Evolutionary conservation across 2,797 vertebrate species (phyloP), one percentile per base, ranked within the genome.

Genomic region (Xenops minutus): DNA sequence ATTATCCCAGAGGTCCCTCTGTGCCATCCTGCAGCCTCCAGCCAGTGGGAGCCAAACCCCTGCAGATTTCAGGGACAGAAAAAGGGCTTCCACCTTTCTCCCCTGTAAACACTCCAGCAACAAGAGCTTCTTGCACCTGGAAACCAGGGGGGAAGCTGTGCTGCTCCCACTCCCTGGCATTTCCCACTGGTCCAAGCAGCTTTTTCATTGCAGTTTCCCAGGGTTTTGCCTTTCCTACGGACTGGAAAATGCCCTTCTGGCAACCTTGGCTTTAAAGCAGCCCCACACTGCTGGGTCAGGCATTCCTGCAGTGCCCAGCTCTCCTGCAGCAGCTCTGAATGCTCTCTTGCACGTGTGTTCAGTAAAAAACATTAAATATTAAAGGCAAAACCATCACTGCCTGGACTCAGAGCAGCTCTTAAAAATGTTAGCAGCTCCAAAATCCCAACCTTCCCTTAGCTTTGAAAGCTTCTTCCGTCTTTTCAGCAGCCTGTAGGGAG

Each of bases 351-450:
- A 91, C 1, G 1, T 67, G 76, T 67, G 43, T 21, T 77, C 14
- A 59, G 32, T 41, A 15, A 43, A 16, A 39, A 55, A 27, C 49
- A 81, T 95, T 92, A 93, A 96, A 94, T 86, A 94, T 92, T 93
- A 86, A 95, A 93, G n/a, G 67, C 21, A 87, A 90, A 95, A 15
- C 6, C 39, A 27, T 69, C 27, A 10, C 44, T 89, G 68, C 37
- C 41, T 92, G 63, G 59, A 39, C 81, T 79, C 61, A 32, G 71
- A 80, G 48, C 44, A 48, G 74, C 73, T 77, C 85, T 87, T 74
- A 17, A 67, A 89, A 88, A 76, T 20, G 37, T 34, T 41, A 32
- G 32, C 48, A 62, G 67, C 63, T 84, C 85, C 83, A 49, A 88
- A 90, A 90, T 69, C 74, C 64, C 83, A 75, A 2, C 21, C 22